Conservation (phyloP, 2,113 vertebrate genomes). For the Holacanthus passer region DNA sequence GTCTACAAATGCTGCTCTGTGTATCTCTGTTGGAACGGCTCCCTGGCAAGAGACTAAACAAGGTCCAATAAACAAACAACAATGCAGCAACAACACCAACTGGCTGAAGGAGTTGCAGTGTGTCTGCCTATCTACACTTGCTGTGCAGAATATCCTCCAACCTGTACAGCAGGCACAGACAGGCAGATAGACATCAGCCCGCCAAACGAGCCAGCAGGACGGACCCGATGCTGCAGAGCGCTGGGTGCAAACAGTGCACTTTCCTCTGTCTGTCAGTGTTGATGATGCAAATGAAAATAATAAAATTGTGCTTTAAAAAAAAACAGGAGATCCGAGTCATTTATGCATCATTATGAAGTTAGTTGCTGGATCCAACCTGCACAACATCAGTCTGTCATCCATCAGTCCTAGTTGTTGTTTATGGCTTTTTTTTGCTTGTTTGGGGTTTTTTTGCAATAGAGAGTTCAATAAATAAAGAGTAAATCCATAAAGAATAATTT, state of each 20-base stretch:
- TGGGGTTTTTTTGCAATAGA: neutral
- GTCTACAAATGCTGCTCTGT: neutral
- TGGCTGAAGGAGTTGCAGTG: constrained; percentile 96
- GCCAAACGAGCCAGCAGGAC: constrained; percentile 75
- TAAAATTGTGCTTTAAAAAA: neutral
- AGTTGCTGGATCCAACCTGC: neutral
- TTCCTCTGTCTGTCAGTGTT: neutral
- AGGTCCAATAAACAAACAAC: constrained; percentile 26
- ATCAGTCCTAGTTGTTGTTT: neutral
- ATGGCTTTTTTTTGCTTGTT: no score
- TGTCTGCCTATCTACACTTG: constrained; percentile 99
- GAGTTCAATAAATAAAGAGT: neutral
- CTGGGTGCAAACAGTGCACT: neutral
- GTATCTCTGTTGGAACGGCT: constrained; percentile 3
- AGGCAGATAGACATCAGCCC: constrained; percentile 99
- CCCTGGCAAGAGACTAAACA: constrained; percentile 17
- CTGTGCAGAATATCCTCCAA: constrained; percentile 99
- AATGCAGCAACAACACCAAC: constrained; percentile 76
- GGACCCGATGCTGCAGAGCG: constrained; percentile 42
- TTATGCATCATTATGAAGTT: neutral
- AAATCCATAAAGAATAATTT: neutral
- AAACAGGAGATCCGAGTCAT: neutral
- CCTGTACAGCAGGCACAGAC: constrained; percentile 99
- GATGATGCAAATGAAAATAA: no score
- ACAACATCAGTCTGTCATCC: neutral